These are phyloP conservation scores for Megalurothrips usitatus DNA, from an alignment of 2,888 invertebrate genomes.

Conservation along the genomic window DNA sequence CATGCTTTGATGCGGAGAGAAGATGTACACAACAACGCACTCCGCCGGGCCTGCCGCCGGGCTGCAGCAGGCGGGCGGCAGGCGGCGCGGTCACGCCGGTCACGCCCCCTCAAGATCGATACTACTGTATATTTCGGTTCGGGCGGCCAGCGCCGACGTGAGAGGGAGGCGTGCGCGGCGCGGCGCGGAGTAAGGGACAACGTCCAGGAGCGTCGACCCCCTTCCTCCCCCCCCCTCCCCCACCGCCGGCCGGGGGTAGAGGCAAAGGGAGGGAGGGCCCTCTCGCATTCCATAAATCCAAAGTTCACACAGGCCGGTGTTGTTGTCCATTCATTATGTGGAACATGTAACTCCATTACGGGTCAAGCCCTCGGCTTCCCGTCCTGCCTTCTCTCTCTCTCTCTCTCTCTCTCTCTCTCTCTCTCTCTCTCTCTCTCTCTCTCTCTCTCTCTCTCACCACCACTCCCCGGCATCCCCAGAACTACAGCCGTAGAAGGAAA, in stretches of 20 bases:
- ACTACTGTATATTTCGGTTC: neutral
- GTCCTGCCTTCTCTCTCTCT: neutral
- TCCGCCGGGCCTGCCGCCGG: neutral
- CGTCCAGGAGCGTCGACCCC: neutral
- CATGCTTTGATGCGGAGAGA: conserved; percentile 9
- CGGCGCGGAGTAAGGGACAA: neutral
- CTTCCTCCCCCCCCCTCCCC: neutral
- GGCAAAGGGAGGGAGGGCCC: neutral
- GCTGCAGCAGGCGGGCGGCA: neutral
- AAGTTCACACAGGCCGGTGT: neutral
- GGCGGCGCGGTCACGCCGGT: neutral
- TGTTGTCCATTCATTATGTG: conserved; percentile 11
- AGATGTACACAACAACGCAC: conserved; percentile 16
- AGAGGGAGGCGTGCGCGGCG: neutral
- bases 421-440: neutral
- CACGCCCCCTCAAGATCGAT: neutral
- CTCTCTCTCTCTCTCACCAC: neutral
- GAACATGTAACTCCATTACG: neutral
- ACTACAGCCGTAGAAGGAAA: neutral
- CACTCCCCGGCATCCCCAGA: neutral
- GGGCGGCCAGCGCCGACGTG: neutral
- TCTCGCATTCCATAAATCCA: conserved; percentile 3
- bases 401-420: neutral
- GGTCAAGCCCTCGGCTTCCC: neutral
- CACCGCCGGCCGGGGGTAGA: neutral